phyloP scores from a whole-genome alignment of 2,888 invertebrate species.

The Xestobium rufovillosum region DNA sequence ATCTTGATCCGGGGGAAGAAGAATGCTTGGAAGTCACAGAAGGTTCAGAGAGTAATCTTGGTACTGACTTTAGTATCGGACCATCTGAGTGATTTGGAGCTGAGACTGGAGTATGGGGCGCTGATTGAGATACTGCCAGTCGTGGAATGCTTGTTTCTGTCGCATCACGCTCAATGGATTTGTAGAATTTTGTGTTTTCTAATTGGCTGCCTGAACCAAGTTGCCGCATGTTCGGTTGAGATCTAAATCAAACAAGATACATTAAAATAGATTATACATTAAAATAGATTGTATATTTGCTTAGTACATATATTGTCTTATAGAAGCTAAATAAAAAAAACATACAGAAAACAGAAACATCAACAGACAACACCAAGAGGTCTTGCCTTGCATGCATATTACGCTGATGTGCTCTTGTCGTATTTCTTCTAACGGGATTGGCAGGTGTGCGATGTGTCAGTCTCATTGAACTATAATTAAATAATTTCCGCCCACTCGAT shows the following conservation, averaged over 20 bases:
- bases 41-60: slow-evolving; percentile 40
- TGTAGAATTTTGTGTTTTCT: slow-evolving; percentile 36
- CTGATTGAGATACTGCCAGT: slow-evolving; percentile 40
- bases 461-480: slow-evolving; percentile 52
- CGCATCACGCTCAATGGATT: slow-evolving; percentile 37
- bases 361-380: not conserved
- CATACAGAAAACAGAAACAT: not conserved
- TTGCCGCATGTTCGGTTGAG: slow-evolving; percentile 43
- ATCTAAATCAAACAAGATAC: slow-evolving; percentile 34
- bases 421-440: slow-evolving; percentile 51
- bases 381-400: slow-evolving; percentile 38
- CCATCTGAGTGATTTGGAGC: slow-evolving; percentile 35
- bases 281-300: slow-evolving; percentile 4
- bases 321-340: not conserved
- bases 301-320: slow-evolving; percentile 1
- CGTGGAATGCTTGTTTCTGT: slow-evolving; percentile 31
- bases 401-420: slow-evolving; percentile 46
- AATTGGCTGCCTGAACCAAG: slow-evolving; percentile 36
- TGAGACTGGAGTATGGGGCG: slow-evolving; percentile 42
- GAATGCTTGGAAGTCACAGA: slow-evolving; percentile 27
- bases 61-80: slow-evolving; percentile 35
- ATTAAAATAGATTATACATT: slow-evolving; percentile 6
- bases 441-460: slow-evolving; percentile 46
- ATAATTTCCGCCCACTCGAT: slow-evolving; percentile 33
- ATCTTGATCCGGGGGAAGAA: slow-evolving; percentile 29